Percentiles rank a stretch among this genome's conserved stretches.
Evolutionary conservation across 2,113 vertebrate genomes (phyloP).

Genomic region (Origma solitaria): DNA sequence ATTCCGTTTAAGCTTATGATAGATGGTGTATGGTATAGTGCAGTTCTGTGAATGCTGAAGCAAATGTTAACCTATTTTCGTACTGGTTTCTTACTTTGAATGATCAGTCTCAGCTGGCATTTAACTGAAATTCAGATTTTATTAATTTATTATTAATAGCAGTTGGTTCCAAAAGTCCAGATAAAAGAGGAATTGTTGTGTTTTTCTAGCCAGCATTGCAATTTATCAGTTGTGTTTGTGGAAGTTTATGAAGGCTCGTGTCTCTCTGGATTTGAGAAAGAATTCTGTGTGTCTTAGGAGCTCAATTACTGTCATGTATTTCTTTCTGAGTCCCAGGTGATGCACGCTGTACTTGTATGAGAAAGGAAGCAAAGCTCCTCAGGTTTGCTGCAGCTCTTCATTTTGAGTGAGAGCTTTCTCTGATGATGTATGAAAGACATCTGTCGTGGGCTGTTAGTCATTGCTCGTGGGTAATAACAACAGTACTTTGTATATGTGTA

Average conservation of each 20-base stretch:
- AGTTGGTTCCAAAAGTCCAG: neutral
- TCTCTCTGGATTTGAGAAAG: neutral
- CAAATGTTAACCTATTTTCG: neutral
- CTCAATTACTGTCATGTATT: neutral
- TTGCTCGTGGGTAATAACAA: neutral
- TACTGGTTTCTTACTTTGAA: neutral
- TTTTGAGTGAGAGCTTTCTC: neutral
- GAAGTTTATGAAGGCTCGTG: neutral
- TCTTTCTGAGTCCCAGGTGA: neutral
- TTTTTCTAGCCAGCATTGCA: neutral
- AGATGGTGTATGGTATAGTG: neutral
- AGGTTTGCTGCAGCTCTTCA: neutral
- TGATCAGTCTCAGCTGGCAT: neutral
- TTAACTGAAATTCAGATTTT: neutral
- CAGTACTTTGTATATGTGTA: neutral
- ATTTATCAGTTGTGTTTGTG: neutral
- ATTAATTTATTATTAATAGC: neutral
- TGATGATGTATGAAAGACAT: neutral
- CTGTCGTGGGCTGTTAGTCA: neutral
- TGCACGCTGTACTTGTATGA: rapidly evolving
- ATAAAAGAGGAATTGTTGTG: neutral
- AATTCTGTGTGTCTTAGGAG: neutral
- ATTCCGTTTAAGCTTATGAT: neutral
- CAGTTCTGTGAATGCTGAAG: neutral
- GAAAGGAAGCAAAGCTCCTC: neutral